These are phyloP conservation scores for Garra rufa DNA, from an alignment of 2,113 vertebrate species.

Conservation along the genomic window DNA sequence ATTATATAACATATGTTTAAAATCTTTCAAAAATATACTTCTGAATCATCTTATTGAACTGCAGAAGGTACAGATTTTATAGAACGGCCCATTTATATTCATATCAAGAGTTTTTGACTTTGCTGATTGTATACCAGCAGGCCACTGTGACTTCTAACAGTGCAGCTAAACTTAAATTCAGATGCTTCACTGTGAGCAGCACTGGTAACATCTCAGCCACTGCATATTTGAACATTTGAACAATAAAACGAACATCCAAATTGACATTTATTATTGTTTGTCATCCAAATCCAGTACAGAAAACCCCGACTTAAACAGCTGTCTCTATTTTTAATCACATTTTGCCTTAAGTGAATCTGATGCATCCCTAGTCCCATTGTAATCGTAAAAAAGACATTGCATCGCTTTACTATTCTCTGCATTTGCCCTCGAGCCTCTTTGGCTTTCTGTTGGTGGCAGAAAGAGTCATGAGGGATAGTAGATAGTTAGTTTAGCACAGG, in stretches of 20 bases:
- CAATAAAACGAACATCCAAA: not conserved
- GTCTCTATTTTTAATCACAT: not conserved
- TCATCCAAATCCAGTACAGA: not conserved
- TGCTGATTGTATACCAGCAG: slow-evolving; percentile 7
- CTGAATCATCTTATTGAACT: not conserved
- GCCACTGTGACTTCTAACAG: slow-evolving; percentile 31
- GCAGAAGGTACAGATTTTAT: not conserved
- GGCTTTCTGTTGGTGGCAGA: not conserved
- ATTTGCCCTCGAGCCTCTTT: not conserved
- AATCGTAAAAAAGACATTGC: not conserved
- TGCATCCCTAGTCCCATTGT: not conserved
- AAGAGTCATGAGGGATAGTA: not conserved
- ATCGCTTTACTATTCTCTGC: not conserved
- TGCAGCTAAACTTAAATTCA: not conserved
- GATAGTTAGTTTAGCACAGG: not conserved
- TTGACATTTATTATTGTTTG: not conserved
- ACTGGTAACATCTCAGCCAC: not conserved
- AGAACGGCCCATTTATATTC: not conserved
- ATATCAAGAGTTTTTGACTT: not conserved
- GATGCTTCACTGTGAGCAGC: slow-evolving; percentile 24
- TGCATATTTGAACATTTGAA: not conserved
- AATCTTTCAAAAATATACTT: not conserved
- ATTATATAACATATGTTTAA: not conserved
- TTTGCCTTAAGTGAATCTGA: slow-evolving; percentile 34
- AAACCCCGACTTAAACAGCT: not conserved